Conservation (phyloP, 2,888 invertebrate genomes). For the Horisme vitalbata region DNA sequence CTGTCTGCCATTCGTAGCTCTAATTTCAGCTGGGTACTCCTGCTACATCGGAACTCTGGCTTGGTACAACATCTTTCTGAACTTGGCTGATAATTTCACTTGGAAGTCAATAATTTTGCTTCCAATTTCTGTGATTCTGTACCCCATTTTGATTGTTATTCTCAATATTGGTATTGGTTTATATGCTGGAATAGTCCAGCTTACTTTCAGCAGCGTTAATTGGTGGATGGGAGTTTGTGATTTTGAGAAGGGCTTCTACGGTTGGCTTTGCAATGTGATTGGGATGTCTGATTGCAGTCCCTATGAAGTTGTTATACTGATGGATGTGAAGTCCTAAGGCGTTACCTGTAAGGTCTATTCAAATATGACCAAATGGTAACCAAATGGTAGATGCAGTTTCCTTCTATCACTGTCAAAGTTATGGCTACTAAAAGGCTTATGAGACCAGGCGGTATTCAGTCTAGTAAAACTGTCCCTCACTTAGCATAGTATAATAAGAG, state of each 20-base stretch:
- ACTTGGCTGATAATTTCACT: slow-evolving; percentile 86
- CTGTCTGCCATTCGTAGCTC: slow-evolving; percentile 85
- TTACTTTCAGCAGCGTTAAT: slow-evolving; percentile 86
- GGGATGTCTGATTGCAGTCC: slow-evolving; percentile 88
- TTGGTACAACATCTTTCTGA: slow-evolving; percentile 89
- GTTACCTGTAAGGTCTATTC: slow-evolving; percentile 5
- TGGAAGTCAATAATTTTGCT: slow-evolving; percentile 85
- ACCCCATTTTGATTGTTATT: slow-evolving; percentile 86
- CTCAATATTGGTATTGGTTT: slow-evolving; percentile 86
- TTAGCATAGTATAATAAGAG: too few species aligned
- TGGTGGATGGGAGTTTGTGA: slow-evolving; percentile 89
- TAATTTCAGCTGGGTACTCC: slow-evolving; percentile 85
- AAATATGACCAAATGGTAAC: too few species aligned
- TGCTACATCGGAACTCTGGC: slow-evolving; percentile 89
- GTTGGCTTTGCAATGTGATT: slow-evolving; percentile 87
- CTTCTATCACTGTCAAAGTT: too few species aligned
- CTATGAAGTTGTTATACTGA: slow-evolving; percentile 87
- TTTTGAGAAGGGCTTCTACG: slow-evolving; percentile 90
- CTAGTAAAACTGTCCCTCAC: too few species aligned
- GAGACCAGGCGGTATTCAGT: too few species aligned
- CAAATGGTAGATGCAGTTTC: too few species aligned
- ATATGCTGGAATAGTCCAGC: slow-evolving; percentile 86
- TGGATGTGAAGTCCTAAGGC: slow-evolving; percentile 79
- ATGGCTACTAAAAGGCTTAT: too few species aligned
- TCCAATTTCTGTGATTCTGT: slow-evolving; percentile 86